A percentile compares a stretch with the other conserved stretches of the same genome.
These are phyloP conservation scores for Zapus hudsonius DNA, from an alignment of 2,113 vertebrate species.

Conservation along the genomic window DNA sequence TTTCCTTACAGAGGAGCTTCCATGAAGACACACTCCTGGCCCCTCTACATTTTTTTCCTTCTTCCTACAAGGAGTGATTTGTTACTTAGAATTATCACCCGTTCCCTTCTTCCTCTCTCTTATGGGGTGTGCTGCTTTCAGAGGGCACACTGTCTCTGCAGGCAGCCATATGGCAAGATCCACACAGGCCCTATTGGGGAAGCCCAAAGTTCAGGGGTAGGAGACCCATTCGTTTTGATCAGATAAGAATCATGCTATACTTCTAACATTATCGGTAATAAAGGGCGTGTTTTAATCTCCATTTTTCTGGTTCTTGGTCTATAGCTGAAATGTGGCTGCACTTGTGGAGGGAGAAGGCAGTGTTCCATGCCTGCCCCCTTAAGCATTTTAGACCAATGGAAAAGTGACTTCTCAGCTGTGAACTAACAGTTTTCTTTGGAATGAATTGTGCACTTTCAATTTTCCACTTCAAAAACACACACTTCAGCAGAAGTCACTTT, in stretches of 20 bases:
- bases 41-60: background rate
- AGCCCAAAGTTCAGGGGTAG: fast-evolving
- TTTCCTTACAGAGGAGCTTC: background rate
- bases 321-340: background rate
- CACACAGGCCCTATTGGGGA: background rate
- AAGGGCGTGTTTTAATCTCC: background rate
- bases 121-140: background rate
- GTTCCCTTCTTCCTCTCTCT: too few species aligned
- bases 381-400: slow-evolving; percentile 56
- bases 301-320: background rate
- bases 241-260: background rate
- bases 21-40: background rate
- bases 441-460: slow-evolving; percentile 75
- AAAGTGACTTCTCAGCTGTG: slow-evolving; percentile 75
- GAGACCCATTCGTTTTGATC: background rate
- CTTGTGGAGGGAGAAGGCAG: background rate
- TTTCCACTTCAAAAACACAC: slow-evolving; percentile 80
- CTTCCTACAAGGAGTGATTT: too few species aligned
- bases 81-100: too few species aligned
- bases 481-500: slow-evolving; percentile 74
- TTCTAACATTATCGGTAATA: background rate
- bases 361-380: background rate
- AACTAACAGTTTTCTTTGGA: slow-evolving; percentile 74
- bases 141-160: background rate
- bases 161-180: background rate